Evolutionary conservation across 2,113 vertebrate species (phyloP).

Genomic region (Holacanthus passer): DNA sequence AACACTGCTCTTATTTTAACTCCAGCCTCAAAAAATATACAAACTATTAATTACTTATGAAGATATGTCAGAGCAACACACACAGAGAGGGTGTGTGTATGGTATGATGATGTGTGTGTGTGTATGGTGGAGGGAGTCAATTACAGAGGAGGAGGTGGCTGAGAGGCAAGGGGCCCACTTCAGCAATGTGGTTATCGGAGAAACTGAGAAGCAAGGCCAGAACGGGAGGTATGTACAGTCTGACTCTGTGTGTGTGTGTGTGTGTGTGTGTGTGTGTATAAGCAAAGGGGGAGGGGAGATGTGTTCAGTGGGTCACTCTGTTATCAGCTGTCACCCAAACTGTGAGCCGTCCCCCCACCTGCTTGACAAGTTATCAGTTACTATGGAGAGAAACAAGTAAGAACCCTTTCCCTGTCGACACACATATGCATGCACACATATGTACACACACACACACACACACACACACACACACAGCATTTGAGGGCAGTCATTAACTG

Average conservation of each 20-base stretch:
- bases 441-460: background rate
- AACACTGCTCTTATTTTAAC: background rate
- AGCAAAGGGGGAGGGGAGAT: constrained; percentile 5
- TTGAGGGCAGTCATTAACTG: constrained; percentile 29
- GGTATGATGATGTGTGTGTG: constrained; percentile 19
- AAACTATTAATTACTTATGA: constrained; percentile 2
- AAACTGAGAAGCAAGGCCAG: constrained; percentile 68
- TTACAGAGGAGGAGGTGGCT: constrained; percentile 46
- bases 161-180: constrained; percentile 71
- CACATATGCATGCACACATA: constrained; percentile 19
- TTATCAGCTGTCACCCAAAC: constrained; percentile 79
- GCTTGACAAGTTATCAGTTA: constrained; percentile 65
- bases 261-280: constrained; percentile 27
- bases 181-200: constrained; percentile 80
- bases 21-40: constrained; percentile 1
- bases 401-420: background rate
- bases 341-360: constrained; percentile 43
- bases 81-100: constrained; percentile 15
- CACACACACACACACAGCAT: background rate
- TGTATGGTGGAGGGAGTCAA: constrained; percentile 34
- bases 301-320: constrained; percentile 54
- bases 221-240: constrained; percentile 52
- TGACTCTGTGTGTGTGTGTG: constrained; percentile 29
- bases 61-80: constrained; percentile 11
- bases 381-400: constrained; percentile 59